Evolutionary conservation across 1,140 invertebrate genomes (phyloP).

Genomic region (Heliconius eleuchia): DNA sequence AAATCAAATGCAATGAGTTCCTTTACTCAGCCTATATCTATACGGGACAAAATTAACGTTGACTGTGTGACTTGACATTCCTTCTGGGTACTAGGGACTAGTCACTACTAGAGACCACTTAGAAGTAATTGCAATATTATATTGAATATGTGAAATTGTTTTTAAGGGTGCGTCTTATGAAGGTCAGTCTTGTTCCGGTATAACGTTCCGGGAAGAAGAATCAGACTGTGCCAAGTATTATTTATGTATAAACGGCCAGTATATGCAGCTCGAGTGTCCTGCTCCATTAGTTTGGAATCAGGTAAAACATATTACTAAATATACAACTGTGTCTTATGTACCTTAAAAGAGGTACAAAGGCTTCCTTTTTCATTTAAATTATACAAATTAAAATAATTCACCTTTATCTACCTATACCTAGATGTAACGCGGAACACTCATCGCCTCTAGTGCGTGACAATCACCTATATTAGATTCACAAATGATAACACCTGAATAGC

Average conservation of each 20-base stretch:
- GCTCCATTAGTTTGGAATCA: conserved; percentile 88
- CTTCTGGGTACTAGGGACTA: no score
- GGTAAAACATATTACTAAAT: conserved; percentile 52
- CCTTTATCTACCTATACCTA: neutral
- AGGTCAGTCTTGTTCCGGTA: conserved; percentile 80
- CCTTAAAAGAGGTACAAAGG: neutral
- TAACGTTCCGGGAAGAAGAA: conserved; percentile 8
- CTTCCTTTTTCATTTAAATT: neutral
- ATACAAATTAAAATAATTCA: neutral
- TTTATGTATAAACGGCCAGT: conserved; percentile 87
- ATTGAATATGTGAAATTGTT: no score
- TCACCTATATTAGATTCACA: conserved; percentile 3
- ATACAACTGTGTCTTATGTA: neutral
- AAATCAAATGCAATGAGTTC: neutral
- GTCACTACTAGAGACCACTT: no score
- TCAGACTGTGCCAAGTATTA: conserved; percentile 85
- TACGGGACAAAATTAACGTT: no score
- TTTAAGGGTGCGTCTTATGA: conserved; percentile 56
- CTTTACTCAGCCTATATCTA: neutral
- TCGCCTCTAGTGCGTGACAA: neutral
- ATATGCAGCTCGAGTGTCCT: conserved; percentile 86
- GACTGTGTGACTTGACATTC: no score
- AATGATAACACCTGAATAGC: neutral
- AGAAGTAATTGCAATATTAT: no score
- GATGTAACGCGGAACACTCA: neutral